These are phyloP conservation scores for Pogonomyrmex californicus DNA, from an alignment of 1,140 invertebrate genomes.

Conservation along the genomic window DNA sequence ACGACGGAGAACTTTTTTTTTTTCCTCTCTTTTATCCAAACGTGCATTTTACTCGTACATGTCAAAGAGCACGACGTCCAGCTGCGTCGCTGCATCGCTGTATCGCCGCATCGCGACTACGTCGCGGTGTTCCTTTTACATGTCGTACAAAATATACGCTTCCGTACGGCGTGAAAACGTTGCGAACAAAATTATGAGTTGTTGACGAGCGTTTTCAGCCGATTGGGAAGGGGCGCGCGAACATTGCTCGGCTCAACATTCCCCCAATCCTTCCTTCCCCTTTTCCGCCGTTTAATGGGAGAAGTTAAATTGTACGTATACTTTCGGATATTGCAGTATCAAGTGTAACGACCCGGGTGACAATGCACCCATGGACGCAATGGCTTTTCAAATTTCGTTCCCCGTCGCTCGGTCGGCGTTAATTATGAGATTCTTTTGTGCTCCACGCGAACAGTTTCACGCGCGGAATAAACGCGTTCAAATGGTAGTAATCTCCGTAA, in stretches of 20 bases:
- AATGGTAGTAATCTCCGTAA: background rate
- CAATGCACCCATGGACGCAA: background rate
- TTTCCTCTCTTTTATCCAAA: background rate
- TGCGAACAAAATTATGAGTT: slow-evolving; percentile 16
- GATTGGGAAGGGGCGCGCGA: slow-evolving; percentile 20
- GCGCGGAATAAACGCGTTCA: background rate
- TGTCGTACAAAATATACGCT: background rate
- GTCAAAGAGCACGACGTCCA: background rate
- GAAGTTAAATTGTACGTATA: slow-evolving; percentile 32
- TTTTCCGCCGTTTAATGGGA: slow-evolving; percentile 41
- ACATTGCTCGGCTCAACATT: background rate
- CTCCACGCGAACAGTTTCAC: background rate
- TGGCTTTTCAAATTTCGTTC: slow-evolving; percentile 21
- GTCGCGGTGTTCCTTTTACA: background rate
- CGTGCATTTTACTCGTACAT: background rate
- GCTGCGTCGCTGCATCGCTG: background rate
- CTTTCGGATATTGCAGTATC: slow-evolving; percentile 4
- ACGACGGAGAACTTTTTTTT: background rate
- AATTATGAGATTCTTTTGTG: slow-evolving; percentile 21
- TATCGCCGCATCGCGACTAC: too few species aligned
- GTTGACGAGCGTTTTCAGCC: slow-evolving; percentile 26
- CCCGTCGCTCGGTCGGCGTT: background rate
- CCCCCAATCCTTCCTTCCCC: slow-evolving; percentile 1
- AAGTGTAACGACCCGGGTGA: background rate
- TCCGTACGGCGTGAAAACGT: background rate